Base-by-base conservation (phyloP, 37 sponge, comb jelly and placozoan genomes). In the Bolinopsis microptera region DNA sequence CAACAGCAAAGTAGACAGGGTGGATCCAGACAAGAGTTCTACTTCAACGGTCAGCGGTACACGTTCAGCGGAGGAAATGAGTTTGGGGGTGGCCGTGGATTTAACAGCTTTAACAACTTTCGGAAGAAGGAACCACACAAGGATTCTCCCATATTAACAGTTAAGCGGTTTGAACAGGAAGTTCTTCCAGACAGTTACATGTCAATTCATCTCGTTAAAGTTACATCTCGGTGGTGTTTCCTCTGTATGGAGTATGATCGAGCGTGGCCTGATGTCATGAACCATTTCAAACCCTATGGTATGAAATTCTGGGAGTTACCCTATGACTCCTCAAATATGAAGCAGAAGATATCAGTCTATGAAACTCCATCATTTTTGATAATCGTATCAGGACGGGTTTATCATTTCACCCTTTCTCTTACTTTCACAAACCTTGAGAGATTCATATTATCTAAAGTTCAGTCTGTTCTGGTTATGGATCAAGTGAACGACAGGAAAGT, bases 231-330 rank as follows among this genome's bases (percentile, higher is more conserved):
- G 2, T 40, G 90, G 61, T 86, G 90, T 41, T 86, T 86, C 28
- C 48, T 86, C 28, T 86, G 90, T 41, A 33, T 86, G 26, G 90
- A 86, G 48, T 86, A 86, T 39, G 35, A 86, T 23, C 37, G 48
- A 27, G 26, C 35, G 1, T 86, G 90, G 90, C 90, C 90, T 86
- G 90, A 86, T 3, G 26, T 86, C 27, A 86, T 86, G 8, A 86
- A 86, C 37, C 90, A 86, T 41, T 86, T 86, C 24, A 40, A 86
- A 86, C 61, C 90, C 1, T 86, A 38, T 40, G 61, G 61, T 22
- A 86, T 86, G 90, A 86, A 41, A 3, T 86, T 86, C 35, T 86
- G 90, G 90, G 90, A 86, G 31, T 40, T 86, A 3, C 90, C 90
- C 13, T 86, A 41, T 86, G 90, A 86, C 26, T 33, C 41, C 24